phyloP scores from a whole-genome alignment of 2,888 invertebrate genomes.

The Myopa testacea region DNA sequence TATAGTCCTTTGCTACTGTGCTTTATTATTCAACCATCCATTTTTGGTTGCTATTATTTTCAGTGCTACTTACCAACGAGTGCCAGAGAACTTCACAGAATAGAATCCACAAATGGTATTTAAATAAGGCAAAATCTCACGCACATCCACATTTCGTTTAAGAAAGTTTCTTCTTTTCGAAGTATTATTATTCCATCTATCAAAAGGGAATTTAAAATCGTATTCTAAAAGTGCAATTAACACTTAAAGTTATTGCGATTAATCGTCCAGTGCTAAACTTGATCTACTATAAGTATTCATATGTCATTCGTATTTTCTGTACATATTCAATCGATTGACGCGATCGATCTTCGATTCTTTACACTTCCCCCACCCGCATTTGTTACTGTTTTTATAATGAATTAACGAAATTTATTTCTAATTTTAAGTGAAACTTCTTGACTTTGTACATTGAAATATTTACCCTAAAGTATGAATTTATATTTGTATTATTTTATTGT shows the following conservation, averaged over 20 bases:
- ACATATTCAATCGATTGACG: neutral
- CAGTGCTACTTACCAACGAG: too few species aligned
- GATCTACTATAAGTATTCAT: neutral
- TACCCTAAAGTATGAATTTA: conserved; percentile 23
- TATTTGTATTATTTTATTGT: conserved; percentile 15
- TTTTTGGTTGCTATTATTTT: too few species aligned
- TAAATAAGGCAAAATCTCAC: too few species aligned
- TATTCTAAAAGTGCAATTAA: too few species aligned
- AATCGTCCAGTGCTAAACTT: neutral
- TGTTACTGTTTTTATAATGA: conserved; percentile 1
- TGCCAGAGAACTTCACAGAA: too few species aligned
- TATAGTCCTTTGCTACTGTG: too few species aligned
- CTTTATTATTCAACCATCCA: too few species aligned
- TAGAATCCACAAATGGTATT: too few species aligned
- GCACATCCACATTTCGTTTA: too few species aligned
- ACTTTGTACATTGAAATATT: conserved; percentile 16
- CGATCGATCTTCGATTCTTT: conserved; percentile 5
- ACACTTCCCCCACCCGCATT: conserved; percentile 10
- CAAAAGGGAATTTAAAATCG: too few species aligned
- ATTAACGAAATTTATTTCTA: conserved; percentile 1
- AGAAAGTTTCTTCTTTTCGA: neutral
- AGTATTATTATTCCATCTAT: neutral
- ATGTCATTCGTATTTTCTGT: neutral
- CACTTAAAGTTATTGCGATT: neutral
- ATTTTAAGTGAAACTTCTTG: conserved; percentile 10